Conservation (phyloP, 2,797 vertebrate genomes). For the Streptopelia turtur region DNA sequence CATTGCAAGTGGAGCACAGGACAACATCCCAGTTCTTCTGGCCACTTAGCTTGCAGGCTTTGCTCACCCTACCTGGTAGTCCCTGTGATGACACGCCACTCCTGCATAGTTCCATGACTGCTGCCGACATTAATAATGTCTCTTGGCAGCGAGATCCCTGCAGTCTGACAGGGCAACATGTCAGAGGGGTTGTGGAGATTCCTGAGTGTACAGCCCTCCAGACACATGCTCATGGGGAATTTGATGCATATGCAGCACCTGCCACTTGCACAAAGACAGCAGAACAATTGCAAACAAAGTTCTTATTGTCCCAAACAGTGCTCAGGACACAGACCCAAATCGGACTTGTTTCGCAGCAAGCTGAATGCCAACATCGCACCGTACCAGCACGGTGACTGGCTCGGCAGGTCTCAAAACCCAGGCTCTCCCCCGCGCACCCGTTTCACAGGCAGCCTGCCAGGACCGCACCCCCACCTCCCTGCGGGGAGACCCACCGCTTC, state of each 20-base stretch:
- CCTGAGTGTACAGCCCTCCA: background rate
- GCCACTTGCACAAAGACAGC: background rate
- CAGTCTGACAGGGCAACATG: background rate
- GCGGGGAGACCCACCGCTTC: background rate
- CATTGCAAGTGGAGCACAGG: background rate
- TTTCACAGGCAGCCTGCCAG: background rate
- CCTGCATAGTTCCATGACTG: background rate
- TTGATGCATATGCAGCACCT: accelerated
- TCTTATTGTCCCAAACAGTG: accelerated
- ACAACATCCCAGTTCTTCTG: background rate
- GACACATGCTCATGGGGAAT: background rate
- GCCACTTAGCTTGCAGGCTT: background rate
- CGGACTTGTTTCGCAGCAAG: background rate
- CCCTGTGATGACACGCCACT: background rate
- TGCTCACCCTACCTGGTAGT: background rate
- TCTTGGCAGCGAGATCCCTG: background rate
- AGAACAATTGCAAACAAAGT: background rate
- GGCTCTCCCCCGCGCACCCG: background rate
- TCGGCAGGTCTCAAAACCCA: no score
- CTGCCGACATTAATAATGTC: background rate
- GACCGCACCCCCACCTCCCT: background rate
- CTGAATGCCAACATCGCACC: background rate
- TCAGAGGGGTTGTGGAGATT: accelerated
- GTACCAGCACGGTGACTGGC: no score
- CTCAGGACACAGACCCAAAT: background rate